phyloP scores from a whole-genome alignment of 1,140 invertebrate species.

The Eciton burchellii region DNA sequence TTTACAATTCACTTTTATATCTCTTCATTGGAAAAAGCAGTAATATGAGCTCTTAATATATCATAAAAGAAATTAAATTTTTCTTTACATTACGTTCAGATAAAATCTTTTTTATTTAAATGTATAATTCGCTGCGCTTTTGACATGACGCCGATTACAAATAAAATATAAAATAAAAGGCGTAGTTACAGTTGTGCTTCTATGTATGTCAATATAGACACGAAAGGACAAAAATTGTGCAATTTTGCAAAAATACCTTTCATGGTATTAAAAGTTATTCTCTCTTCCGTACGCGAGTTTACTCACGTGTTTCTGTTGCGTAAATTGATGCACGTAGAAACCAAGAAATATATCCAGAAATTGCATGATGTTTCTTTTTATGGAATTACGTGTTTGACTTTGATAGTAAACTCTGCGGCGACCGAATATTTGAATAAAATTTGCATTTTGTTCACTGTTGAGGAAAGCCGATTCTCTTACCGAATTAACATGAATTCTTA shows the following conservation, averaged over 20 bases:
- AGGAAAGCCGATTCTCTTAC: neutral
- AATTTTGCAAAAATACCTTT: neutral
- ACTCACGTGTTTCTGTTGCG: constrained; percentile 18
- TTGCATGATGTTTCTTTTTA: constrained; percentile 20
- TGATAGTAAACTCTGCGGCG: neutral
- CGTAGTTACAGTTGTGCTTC: neutral
- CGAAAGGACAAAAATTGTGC: neutral
- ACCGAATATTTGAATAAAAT: constrained; percentile 59
- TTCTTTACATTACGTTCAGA: neutral
- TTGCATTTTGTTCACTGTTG: constrained; percentile 45
- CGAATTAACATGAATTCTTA: constrained; percentile 16
- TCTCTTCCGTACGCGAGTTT: neutral
- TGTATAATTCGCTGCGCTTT: neutral
- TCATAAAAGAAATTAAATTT: neutral
- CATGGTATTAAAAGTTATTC: constrained; percentile 30
- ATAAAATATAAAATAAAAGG: constrained; percentile 20
- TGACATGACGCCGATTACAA: neutral
- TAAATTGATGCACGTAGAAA: constrained; percentile 16
- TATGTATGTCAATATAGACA: neutral
- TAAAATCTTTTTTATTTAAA: constrained; percentile 10
- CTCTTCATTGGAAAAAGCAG: neutral
- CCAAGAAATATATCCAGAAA: constrained; percentile 42
- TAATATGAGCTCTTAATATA: neutral
- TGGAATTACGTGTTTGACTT: constrained; percentile 34
- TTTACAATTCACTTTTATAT: neutral